Evolutionary conservation across 2,888 invertebrate genomes (phyloP).

Genomic region (Drosophila borealis): DNA sequence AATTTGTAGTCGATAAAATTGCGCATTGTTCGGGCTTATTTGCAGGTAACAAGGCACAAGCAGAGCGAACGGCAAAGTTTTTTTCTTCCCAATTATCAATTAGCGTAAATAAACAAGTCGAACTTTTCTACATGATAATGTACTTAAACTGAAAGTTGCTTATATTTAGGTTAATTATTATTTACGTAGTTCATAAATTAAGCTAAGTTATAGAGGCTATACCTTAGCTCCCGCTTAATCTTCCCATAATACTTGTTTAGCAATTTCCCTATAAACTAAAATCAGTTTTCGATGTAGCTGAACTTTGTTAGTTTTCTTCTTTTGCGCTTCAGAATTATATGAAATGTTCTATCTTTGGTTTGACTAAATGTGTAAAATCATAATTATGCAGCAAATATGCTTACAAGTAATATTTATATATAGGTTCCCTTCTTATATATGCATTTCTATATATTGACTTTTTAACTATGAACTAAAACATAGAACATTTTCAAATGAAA

Average conservation of each 20-base stretch:
- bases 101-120: constrained; percentile 23
- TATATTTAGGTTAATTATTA: constrained; percentile 27
- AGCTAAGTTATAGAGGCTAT: background rate
- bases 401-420: too few relatives aligned
- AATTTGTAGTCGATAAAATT: constrained; percentile 38
- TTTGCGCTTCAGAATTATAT: too few relatives aligned
- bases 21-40: constrained; percentile 42
- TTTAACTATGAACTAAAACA: too few relatives aligned
- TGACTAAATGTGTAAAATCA: background rate
- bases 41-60: constrained; percentile 28
- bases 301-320: background rate
- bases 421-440: too few relatives aligned
- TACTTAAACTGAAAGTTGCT: constrained; percentile 18
- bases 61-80: constrained; percentile 34
- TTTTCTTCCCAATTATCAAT: constrained; percentile 13
- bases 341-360: background rate
- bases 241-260: constrained; percentile 43
- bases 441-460: too few relatives aligned
- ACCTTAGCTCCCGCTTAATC: background rate
- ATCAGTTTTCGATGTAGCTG: background rate
- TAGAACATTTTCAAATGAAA: too few relatives aligned
- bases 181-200: constrained; percentile 9
- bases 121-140: constrained; percentile 12
- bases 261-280: constrained; percentile 5
- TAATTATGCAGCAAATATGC: too few relatives aligned